Percentiles rank a stretch among this genome's conserved stretches.
phyloP scores from a whole-genome alignment of 2,113 vertebrate species.

The Lepus timidus region DNA sequence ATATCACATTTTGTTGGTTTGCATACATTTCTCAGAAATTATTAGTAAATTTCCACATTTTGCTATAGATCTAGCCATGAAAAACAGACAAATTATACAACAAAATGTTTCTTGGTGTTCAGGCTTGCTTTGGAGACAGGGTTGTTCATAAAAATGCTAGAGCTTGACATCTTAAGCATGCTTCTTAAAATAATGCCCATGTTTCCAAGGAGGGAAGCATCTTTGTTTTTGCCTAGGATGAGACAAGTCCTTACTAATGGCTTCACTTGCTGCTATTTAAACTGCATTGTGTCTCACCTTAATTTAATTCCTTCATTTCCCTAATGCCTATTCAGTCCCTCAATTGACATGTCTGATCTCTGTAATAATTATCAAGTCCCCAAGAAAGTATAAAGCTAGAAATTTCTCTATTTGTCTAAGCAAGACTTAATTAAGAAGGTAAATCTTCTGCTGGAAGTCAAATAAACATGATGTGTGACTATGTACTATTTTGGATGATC shows the following conservation, averaged over 20 bases:
- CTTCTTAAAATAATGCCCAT: conserved; percentile 59
- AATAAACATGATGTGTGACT: conserved; percentile 56
- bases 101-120: conserved; percentile 9
- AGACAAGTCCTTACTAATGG: conserved; percentile 52
- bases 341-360: conserved; percentile 71
- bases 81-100: conserved; percentile 35
- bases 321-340: conserved; percentile 61
- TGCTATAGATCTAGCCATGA: conserved; percentile 8
- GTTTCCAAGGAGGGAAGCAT: conserved; percentile 28
- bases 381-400: conserved; percentile 74
- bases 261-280: conserved; percentile 54
- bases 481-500: neutral
- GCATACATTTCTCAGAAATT: conserved; percentile 41
- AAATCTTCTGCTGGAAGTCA: conserved; percentile 73
- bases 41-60: conserved; percentile 20
- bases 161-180: conserved; percentile 52
- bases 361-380: conserved; percentile 75
- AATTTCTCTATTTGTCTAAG: conserved; percentile 78
- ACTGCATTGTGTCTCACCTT: conserved; percentile 53
- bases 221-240: conserved; percentile 1
- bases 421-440: conserved; percentile 75
- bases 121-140: neutral
- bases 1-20: neutral
- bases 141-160: conserved; percentile 62
- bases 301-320: conserved; percentile 73